phyloP scores from a whole-genome alignment of 2,888 invertebrate species.

The Himalopsyche japonica region DNA sequence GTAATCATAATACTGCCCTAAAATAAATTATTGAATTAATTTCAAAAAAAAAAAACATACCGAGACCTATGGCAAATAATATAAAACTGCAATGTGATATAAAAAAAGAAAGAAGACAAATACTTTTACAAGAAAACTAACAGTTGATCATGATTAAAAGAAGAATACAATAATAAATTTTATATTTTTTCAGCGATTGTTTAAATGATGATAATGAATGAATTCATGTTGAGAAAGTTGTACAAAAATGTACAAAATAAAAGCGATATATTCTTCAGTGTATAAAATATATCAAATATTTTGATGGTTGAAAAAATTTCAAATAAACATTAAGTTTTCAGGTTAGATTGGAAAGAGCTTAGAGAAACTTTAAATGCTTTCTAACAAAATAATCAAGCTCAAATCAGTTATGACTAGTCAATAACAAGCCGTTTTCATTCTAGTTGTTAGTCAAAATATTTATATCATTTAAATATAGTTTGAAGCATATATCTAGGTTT shows the following conservation, averaged over 20 bases:
- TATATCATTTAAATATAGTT: slow-evolving; percentile 21
- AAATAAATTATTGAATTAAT: slow-evolving; percentile 39
- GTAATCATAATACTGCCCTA: slow-evolving; percentile 39
- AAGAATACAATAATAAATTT: background rate
- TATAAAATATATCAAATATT: background rate
- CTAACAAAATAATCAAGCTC: slow-evolving; percentile 5
- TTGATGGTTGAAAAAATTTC: background rate
- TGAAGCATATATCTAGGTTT: slow-evolving; percentile 27
- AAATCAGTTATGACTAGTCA: slow-evolving; percentile 35
- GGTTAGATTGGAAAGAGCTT: background rate
- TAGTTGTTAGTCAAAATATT: background rate
- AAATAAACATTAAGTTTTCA: background rate
- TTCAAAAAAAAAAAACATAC: slow-evolving; percentile 22
- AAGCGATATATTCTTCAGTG: background rate
- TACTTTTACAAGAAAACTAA: background rate
- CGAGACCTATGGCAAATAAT: slow-evolving; percentile 18
- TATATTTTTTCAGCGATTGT: background rate
- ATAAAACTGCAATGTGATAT: background rate
- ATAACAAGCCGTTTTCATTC: slow-evolving; percentile 14
- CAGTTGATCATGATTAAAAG: background rate
- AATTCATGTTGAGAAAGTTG: background rate
- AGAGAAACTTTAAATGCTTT: background rate
- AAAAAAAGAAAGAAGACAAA: background rate
- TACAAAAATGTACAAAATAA: background rate
- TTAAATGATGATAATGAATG: too few species aligned